A percentile compares a stretch with the other conserved stretches of the same genome.
Evolutionary conservation across 2,797 vertebrate species (phyloP).

Genomic region (Adelosebastes latens): DNA sequence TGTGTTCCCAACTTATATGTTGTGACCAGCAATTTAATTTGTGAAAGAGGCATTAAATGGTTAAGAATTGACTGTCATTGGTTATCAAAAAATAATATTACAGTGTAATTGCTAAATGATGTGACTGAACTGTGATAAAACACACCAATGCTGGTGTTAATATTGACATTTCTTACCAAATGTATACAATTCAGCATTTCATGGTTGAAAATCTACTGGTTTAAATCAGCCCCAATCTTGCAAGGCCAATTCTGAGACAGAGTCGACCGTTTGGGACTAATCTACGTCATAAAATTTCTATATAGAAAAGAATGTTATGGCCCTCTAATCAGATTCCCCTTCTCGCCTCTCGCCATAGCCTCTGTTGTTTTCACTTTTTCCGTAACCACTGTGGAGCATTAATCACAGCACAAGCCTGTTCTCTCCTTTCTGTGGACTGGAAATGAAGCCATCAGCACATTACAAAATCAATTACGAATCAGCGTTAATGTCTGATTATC

Average conservation of each 20-base stretch:
- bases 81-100: not conserved
- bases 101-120: too few relatives aligned
- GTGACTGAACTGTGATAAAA: too few relatives aligned
- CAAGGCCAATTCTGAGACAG: not conserved
- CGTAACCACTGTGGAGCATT: too few relatives aligned
- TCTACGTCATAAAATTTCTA: not conserved
- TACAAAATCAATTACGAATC: too few relatives aligned
- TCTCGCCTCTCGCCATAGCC: not conserved
- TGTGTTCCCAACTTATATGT: not conserved
- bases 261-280: not conserved
- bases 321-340: not conserved
- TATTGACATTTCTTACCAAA: not conserved
- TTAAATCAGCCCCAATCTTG: not conserved
- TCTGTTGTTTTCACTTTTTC: too few relatives aligned
- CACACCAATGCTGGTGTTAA: not conserved
- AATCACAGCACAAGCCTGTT: too few relatives aligned
- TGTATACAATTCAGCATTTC: not conserved
- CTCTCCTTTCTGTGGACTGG: too few relatives aligned
- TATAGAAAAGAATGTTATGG: not conserved
- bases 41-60: not conserved
- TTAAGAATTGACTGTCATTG: not conserved
- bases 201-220: not conserved
- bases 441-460: too few relatives aligned
- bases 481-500: too few relatives aligned
- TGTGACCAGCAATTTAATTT: slow-evolving; percentile 1